Evolutionary conservation across 1,140 invertebrate species (phyloP).

Genomic region (Oscheius sp.): DNA sequence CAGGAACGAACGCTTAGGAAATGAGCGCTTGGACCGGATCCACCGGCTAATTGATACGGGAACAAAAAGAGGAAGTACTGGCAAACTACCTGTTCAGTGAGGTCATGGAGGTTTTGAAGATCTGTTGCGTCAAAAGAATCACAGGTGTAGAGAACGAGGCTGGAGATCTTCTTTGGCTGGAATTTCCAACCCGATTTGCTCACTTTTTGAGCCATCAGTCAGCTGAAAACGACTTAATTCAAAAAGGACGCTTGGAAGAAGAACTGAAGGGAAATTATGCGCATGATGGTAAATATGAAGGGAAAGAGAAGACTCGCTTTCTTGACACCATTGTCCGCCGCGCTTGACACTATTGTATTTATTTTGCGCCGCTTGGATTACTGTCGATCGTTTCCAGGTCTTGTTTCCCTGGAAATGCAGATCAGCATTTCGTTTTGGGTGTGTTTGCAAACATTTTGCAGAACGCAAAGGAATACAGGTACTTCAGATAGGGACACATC

Average conservation of each 20-base stretch:
- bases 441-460: too few relatives aligned
- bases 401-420: too few relatives aligned
- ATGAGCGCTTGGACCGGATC: background rate
- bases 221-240: too few relatives aligned
- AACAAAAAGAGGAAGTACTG: background rate
- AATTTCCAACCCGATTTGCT: constrained; percentile 33
- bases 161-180: constrained; percentile 15
- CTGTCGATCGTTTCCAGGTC: too few relatives aligned
- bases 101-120: constrained; percentile 16
- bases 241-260: background rate
- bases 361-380: constrained; percentile 3
- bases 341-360: constrained; percentile 14
- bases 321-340: constrained; percentile 9
- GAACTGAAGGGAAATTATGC: background rate
- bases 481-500: too few relatives aligned
- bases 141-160: constrained; percentile 25
- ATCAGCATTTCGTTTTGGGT: too few relatives aligned
- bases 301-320: background rate
- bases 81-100: constrained; percentile 24
- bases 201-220: constrained; percentile 24
- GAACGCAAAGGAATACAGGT: too few relatives aligned
- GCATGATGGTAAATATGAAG: constrained; percentile 6
- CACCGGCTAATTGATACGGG: background rate
- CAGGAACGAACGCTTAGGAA: background rate
- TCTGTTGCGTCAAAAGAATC: constrained; percentile 11